A percentile compares a stretch with the other conserved stretches of the same genome.
These are phyloP conservation scores for Heliopora coerulea DNA, from an alignment of 92 coral and sea anemone species.

Conservation along the genomic window DNA sequence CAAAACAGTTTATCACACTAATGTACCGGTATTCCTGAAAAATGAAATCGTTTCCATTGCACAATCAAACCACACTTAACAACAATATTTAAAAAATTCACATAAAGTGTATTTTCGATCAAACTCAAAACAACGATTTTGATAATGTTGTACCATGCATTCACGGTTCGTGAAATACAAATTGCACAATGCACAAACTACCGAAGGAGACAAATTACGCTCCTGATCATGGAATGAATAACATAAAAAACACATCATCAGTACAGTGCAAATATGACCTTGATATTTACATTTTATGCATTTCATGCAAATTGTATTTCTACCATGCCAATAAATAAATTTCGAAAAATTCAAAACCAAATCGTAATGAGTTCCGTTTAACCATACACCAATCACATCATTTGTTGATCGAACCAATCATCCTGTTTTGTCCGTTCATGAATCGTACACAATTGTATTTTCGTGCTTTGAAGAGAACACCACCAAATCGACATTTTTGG, in stretches of 20 bases:
- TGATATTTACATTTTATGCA: constrained; percentile 2
- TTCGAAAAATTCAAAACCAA: not conserved
- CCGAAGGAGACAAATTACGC: not conserved
- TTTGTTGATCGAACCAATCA: constrained; percentile 1
- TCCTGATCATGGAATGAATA: not conserved
- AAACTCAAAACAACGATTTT: constrained; percentile 2
- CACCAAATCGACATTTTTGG: constrained; percentile 16
- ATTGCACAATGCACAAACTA: not conserved
- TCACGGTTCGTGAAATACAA: not conserved
- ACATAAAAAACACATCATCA: constrained; percentile 10
- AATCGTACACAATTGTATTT: constrained; percentile 13
- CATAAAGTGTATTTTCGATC: constrained; percentile 5
- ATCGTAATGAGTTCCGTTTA: constrained; percentile 23
- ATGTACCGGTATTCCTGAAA: not conserved
- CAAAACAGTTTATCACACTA: constrained; percentile 14
- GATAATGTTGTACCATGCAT: constrained; percentile 2
- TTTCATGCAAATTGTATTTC: constrained; percentile 1
- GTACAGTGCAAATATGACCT: not conserved
- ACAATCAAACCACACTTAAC: constrained; percentile 1
- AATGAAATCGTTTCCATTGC: constrained; percentile 17
- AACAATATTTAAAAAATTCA: not conserved
- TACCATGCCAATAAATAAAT: constrained; percentile 4
- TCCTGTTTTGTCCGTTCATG: constrained; percentile 5
- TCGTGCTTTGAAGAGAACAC: constrained; percentile 1
- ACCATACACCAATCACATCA: constrained; percentile 16